Percentiles rank a stretch among this genome's conserved stretches.
These are phyloP conservation scores for Tokudaia muenninki DNA, from an alignment of 2,797 vertebrate genomes.

Conservation along the genomic window DNA sequence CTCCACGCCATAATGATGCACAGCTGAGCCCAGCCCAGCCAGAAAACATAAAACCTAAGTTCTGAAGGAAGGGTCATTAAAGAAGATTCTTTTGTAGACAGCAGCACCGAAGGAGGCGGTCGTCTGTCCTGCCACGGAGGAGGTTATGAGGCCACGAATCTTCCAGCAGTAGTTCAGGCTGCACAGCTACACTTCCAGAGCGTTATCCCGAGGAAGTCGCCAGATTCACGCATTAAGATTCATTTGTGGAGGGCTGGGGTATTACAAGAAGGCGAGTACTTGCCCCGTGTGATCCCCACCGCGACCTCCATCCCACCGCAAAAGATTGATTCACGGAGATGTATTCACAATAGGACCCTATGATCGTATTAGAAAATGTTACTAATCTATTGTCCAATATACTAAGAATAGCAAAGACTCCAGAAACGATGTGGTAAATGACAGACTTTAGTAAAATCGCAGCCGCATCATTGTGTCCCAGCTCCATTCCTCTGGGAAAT, in stretches of 20 bases:
- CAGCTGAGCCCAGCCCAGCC: neutral
- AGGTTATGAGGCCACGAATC: neutral
- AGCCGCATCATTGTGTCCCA: accelerated
- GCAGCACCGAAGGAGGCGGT: too few species aligned
- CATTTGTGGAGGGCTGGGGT: neutral
- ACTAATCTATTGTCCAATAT: neutral
- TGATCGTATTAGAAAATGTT: neutral
- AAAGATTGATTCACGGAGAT: neutral
- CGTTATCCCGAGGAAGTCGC: neutral
- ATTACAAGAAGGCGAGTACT: neutral
- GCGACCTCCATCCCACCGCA: too few species aligned
- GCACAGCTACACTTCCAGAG: neutral
- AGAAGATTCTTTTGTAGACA: neutral
- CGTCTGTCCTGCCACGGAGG: accelerated
- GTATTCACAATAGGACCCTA: neutral
- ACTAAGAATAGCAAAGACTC: neutral
- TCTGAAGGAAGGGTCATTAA: neutral
- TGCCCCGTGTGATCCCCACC: neutral
- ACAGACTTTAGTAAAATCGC: neutral
- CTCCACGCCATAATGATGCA: neutral
- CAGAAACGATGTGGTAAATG: neutral
- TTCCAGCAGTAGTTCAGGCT: neutral
- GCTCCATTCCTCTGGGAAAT: neutral
- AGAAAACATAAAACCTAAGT: neutral
- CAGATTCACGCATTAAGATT: neutral